Percentiles rank a stretch among this genome's conserved stretches.
Evolutionary conservation across 2,113 vertebrate genomes (phyloP).

Genomic region (Notarius quadriscutis): DNA sequence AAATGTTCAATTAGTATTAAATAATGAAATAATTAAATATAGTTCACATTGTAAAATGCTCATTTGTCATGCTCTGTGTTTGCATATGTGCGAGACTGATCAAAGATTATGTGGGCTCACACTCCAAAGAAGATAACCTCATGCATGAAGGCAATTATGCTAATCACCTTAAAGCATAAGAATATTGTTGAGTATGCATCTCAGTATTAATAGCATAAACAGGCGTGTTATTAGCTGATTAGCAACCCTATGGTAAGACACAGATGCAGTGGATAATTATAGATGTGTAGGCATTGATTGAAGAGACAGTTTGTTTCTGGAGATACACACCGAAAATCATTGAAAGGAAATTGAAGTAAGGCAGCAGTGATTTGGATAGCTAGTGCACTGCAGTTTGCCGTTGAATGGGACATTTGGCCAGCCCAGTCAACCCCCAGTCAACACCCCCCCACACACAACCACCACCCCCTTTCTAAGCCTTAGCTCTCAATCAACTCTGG

Average conservation of each 20-base stretch:
- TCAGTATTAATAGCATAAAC: conserved; percentile 9
- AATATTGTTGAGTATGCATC: conserved; percentile 26
- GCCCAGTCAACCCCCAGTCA: background rate
- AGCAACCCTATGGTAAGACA: background rate
- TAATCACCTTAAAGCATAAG: conserved; percentile 35
- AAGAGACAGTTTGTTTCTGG: background rate
- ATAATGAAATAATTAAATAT: background rate
- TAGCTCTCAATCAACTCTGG: conserved; percentile 13
- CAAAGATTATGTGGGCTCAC: conserved; percentile 24
- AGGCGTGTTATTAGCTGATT: conserved; percentile 33
- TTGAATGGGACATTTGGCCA: conserved; percentile 11
- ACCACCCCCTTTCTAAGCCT: background rate
- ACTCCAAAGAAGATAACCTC: conserved; percentile 28
- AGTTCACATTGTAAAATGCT: background rate
- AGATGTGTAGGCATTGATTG: conserved; percentile 3
- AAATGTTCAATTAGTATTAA: background rate
- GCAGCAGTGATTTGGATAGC: background rate
- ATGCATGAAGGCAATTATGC: conserved; percentile 33
- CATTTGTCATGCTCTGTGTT: conserved; percentile 2
- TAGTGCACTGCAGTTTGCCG: background rate
- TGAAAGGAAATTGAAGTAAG: background rate
- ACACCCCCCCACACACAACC: too few species aligned
- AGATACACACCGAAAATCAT: background rate
- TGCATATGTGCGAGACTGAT: conserved; percentile 26
- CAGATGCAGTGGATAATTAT: conserved; percentile 14